Evolutionary conservation across 1,140 invertebrate genomes (phyloP).

Genomic region (Leptonema lineaticorne): DNA sequence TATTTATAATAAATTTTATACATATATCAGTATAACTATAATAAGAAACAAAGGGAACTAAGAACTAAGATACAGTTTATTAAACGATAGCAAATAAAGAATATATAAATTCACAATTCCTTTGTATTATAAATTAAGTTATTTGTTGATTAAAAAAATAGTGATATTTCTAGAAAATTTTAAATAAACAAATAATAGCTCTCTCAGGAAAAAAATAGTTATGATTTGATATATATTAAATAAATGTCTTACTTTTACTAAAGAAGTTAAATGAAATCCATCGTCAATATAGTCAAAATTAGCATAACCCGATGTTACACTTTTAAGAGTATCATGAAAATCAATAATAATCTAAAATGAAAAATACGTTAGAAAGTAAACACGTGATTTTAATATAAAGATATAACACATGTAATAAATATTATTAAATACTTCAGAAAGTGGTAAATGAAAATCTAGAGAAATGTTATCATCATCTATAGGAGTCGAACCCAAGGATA

Average conservation of each 20-base stretch:
- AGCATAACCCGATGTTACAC: slow-evolving; percentile 88
- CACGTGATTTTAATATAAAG: neutral
- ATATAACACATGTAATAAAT: neutral
- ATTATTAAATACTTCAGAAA: slow-evolving; percentile 67
- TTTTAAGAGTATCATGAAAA: slow-evolving; percentile 93
- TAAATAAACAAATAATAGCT: too few relatives aligned
- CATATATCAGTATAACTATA: too few relatives aligned
- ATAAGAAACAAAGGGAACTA: too few relatives aligned
- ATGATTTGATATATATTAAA: slow-evolving; percentile 15
- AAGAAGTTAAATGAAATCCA: slow-evolving; percentile 72
- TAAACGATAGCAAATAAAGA: too few relatives aligned
- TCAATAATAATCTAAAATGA: slow-evolving; percentile 74
- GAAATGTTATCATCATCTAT: slow-evolving; percentile 83
- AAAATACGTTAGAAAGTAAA: slow-evolving; percentile 5
- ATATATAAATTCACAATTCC: too few relatives aligned
- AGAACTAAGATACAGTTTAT: too few relatives aligned
- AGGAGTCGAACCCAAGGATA: slow-evolving; percentile 70
- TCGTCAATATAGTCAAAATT: slow-evolving; percentile 97
- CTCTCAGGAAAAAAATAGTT: too few relatives aligned
- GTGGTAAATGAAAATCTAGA: slow-evolving; percentile 80
- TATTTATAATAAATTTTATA: too few relatives aligned
- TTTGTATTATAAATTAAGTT: too few relatives aligned
- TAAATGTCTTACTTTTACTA: slow-evolving; percentile 66
- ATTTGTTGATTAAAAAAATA: too few relatives aligned
- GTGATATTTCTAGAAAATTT: too few relatives aligned